Evolutionary conservation across 2,797 vertebrate genomes (phyloP).

Genomic region (Onychomys torridus): DNA sequence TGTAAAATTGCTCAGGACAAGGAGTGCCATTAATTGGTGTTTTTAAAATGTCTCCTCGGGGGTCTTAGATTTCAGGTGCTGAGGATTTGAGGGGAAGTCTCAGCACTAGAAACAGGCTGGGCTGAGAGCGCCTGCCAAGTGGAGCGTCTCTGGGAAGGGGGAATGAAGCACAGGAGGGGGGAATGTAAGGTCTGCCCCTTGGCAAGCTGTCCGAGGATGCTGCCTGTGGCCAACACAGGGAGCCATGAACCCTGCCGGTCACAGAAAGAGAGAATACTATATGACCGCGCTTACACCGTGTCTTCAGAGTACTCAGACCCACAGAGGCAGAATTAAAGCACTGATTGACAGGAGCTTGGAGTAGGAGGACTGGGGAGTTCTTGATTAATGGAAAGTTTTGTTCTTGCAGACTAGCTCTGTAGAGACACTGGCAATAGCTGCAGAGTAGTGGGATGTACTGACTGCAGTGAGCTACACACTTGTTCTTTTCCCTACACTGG

Average conservation of each 20-base stretch:
- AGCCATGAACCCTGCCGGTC: background rate
- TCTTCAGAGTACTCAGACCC: background rate
- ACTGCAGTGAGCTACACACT: background rate
- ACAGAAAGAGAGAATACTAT: background rate
- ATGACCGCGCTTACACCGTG: background rate
- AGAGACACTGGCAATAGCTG: background rate
- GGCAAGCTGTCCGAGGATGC: background rate
- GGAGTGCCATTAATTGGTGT: background rate
- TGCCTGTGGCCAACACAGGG: background rate
- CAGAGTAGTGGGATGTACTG: background rate
- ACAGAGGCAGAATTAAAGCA: background rate
- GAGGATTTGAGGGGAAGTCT: background rate
- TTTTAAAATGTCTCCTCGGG: background rate
- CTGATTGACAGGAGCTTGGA: background rate
- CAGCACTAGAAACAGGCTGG: background rate
- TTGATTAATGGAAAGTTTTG: background rate
- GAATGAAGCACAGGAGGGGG: background rate
- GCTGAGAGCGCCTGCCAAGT: background rate
- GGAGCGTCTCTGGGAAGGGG: background rate
- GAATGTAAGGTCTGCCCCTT: background rate
- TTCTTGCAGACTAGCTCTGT: background rate
- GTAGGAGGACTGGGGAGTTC: background rate
- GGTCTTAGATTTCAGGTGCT: conserved; percentile 12
- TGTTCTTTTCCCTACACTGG: background rate
- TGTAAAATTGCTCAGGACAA: background rate